Evolutionary conservation across 1,140 invertebrate genomes (phyloP), one percentile per base, ranked within the genome.

Genomic region (Sesamia nonagrioides): DNA sequence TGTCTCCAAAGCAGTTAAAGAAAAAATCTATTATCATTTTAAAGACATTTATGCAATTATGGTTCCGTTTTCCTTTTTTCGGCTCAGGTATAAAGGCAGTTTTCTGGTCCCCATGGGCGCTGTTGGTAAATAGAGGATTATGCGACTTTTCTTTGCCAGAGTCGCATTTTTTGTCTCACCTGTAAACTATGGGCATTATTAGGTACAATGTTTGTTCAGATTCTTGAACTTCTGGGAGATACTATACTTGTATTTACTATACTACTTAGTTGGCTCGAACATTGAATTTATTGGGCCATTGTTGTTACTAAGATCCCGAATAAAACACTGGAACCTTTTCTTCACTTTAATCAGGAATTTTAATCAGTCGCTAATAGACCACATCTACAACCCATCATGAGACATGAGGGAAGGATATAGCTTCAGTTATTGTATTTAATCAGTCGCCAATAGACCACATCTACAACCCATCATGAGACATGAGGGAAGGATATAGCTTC

Each of bases 1-100:
- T 68, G 17, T 21, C 63, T 48, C 40, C 40, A 48, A 68, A 68
- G 45, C 18, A 21, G 40, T 68, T 35, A 21, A 68, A 18, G 63
- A 45, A 68, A 68, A 68, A 68, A 21, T 68, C 60, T 37, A 21
- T 48, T 45, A 48, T 21, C 37, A 48, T 68, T 68, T 52, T 45
- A 21, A 68, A 68, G 63, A 15, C 63, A n/a, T 21, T 68, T 60
- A 13, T 68, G 63, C 63, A 68, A 68, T 68, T 68, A 68, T 35
- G 56, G 56, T 60, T 35, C 33, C 27, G 21, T 45, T 68, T 45
- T 45, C 63, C 61, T 66, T 18, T 66, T 18, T 13, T 8, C 9
- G 2, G 40, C 27, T 27, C 27, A 40, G 63, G 42, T 35, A 48
- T 45, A 45, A 45, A 48, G 27, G 27, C 63, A 45, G 40, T 8